Evolutionary conservation across 1,140 invertebrate genomes (phyloP), one percentile per base, ranked within the genome.

Genomic region (Apis florea): DNA sequence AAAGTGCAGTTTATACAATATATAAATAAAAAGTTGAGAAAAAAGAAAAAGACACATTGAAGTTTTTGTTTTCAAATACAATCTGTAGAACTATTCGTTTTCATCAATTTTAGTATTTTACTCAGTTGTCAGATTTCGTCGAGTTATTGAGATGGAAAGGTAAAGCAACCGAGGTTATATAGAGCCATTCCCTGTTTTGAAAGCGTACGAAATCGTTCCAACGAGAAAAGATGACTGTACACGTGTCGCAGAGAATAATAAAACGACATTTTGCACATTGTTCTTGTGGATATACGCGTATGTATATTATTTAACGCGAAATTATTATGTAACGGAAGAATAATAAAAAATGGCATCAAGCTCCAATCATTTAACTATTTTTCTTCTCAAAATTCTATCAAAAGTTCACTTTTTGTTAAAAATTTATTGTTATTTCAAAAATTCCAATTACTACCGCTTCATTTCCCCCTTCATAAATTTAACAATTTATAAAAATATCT

Each of bases 121-220:
- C 56, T 63, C 58, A 21, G 58, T 61, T 74, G 72, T 74, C 72
- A 51, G 17, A 49, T 47, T 9, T 24, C 15, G 72, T 63, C 58
- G 72, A 74, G 72, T 63, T 74, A 74, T 61, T 61, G 58, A 74
- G 72, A 61, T 74, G 72, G 72, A 74, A 49, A 49, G 47, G 40
- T 26, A 17, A 49, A 51, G 56, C 13, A 49, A 69, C 24, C 4
- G 9, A 4, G 47, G 11, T 56, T 19, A 49, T 19, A 73, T 40
- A 73, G 40, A 59, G 13, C 9, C 17, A 24, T 49, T 19, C 24
- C 24, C 24, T 49, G 40, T 13, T 26, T 49, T 49, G 72, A 74
- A 74, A 61, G 31, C 58, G 1, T 49, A 26, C 11, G 56, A 26
- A 61, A 49, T 11, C 11, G 9, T 24, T 15, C 12, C 24, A 8